Percentiles rank a stretch among this genome's conserved stretches.
Conservation (phyloP, 2,113 vertebrate genomes). For the Nothoprocta perdicaria region DNA sequence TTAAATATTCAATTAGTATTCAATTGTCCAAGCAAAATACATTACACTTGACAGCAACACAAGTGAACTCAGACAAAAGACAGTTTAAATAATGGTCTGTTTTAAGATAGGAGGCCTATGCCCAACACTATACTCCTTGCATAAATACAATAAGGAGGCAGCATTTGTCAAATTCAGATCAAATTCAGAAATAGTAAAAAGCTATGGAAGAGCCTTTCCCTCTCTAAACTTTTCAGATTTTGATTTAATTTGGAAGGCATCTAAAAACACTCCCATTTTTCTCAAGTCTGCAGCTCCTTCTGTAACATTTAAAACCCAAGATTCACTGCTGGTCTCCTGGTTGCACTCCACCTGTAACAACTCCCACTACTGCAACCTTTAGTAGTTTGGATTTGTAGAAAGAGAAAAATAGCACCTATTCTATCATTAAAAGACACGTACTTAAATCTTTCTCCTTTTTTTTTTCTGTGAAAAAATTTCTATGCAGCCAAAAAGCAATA, state of each 20-base stretch:
- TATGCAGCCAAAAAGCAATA: background rate
- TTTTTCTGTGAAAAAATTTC: background rate
- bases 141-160: background rate
- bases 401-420: too few species aligned
- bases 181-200: background rate
- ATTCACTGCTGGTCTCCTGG: background rate
- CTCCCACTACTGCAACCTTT: background rate
- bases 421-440: background rate
- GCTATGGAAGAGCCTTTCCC: background rate
- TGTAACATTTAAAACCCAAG: background rate
- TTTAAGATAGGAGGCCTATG: background rate
- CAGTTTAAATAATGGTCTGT: background rate
- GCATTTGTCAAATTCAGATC: background rate
- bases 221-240: background rate
- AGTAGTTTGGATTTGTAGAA: background rate
- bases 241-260: background rate
- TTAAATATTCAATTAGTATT: background rate
- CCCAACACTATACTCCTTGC: rapidly evolving
- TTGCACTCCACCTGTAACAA: background rate
- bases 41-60: background rate
- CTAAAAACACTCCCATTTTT: background rate
- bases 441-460: background rate
- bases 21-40: background rate
- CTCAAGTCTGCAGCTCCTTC: background rate
- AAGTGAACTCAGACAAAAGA: background rate